Evolutionary conservation across 2,888 invertebrate species (phyloP).

Genomic region (Abrostola triplasia): DNA sequence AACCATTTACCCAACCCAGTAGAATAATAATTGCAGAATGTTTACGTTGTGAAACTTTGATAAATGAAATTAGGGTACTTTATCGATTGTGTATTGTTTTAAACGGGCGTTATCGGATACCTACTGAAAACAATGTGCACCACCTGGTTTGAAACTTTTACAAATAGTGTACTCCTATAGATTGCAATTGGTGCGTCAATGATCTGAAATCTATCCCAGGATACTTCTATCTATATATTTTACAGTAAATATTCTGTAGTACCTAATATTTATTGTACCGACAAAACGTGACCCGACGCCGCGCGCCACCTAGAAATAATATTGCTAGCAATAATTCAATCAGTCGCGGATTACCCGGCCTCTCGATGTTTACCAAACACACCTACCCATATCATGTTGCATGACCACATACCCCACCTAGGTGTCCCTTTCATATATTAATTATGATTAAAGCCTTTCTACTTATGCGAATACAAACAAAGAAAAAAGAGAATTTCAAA

Average conservation of each 20-base stretch:
- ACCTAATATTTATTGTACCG: slow-evolving; percentile 63
- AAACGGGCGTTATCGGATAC: too few species aligned
- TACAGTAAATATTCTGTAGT: neutral
- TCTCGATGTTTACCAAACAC: slow-evolving; percentile 81
- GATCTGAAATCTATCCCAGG: too few species aligned
- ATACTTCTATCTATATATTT: neutral
- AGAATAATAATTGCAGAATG: too few species aligned
- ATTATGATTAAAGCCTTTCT: slow-evolving; percentile 41
- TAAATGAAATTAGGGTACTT: too few species aligned
- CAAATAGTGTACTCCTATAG: too few species aligned
- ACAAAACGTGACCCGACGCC: slow-evolving; percentile 73
- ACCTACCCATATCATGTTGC: slow-evolving; percentile 67
- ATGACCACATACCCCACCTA: slow-evolving; percentile 64
- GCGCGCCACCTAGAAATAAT: slow-evolving; percentile 69
- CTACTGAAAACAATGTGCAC: too few species aligned
- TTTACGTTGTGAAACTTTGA: neutral
- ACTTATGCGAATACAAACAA: slow-evolving; percentile 27
- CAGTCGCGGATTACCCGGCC: slow-evolving; percentile 80
- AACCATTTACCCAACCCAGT: too few species aligned
- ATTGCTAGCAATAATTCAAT: slow-evolving; percentile 85
- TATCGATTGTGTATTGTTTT: too few species aligned
- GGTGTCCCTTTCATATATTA: slow-evolving; percentile 55
- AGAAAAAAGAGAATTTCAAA: slow-evolving; percentile 50
- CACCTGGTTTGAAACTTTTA: too few species aligned
- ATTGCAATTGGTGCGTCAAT: too few species aligned